Evolutionary conservation across 2,888 invertebrate genomes (phyloP), one percentile per base, ranked within the genome.

Genomic region (Hartigia nigra): DNA sequence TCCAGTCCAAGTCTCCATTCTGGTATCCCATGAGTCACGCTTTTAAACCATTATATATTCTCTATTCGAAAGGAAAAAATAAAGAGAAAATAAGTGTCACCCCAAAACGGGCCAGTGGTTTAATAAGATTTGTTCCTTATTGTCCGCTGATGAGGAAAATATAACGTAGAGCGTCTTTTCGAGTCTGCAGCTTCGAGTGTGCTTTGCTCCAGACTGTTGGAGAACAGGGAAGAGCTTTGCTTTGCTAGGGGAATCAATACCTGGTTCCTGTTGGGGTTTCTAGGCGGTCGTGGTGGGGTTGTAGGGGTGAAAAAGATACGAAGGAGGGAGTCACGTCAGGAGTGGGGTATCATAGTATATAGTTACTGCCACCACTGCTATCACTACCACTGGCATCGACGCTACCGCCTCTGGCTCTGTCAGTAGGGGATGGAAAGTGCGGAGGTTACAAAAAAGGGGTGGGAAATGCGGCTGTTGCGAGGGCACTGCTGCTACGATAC

Each of bases 171-270:
- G 76, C 79, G 77, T 77, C 80, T 80, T 75, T 77, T 80, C 79
- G 83, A 84, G 82, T 84, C 85, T 84, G 86, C 86, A 87, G 86
- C 84, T 85, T 82, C 87, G 87, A 86, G 86, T 87, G 88, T 87
- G 90, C 85, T 88, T 88, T 86, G 87, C 88, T 89, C 88, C 88
- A 85, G 87, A 89, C 89, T 89, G 88, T 83, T 87, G 88, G 89
- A 89, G 87, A 87, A 88, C 88, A 86, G 87, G 88, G 88, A 87
- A 88, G 87, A 86, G 87, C 72, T 76, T 72, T 32, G 75, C 78
- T 84, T 87, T 88, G 87, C 89, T 88, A 88, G 89, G 88, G 86
- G 90, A 91, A 91, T 91, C 91, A 91, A 91, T 91, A 91, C 89
- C 89, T 82, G 83, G 76, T 78, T 70, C 78, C 76, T 35, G 78